Percentiles rank a stretch among this genome's conserved stretches.
Conservation (phyloP, 2,888 invertebrate species). For the Caenorhabditis uteleia region DNA sequence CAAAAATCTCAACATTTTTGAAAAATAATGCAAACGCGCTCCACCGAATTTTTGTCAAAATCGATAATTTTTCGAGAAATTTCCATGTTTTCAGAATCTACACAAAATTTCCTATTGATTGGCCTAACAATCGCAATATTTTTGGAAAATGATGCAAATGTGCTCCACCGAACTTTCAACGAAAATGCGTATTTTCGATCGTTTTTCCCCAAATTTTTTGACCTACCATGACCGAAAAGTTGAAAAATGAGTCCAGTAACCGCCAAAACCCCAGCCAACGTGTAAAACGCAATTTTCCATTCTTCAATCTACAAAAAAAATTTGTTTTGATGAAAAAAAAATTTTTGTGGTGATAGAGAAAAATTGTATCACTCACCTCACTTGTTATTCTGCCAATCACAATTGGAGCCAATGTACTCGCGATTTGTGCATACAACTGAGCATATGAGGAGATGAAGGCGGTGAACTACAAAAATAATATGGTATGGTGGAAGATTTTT, state of each 20-base stretch:
- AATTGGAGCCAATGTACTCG: conserved; percentile 56
- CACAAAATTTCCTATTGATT: no score
- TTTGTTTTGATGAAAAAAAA: conserved; percentile 2
- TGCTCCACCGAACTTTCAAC: no score
- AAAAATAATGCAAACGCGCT: background rate
- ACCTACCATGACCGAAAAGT: conserved; percentile 57
- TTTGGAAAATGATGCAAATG: no score
- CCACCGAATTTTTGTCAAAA: background rate
- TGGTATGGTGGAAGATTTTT: background rate
- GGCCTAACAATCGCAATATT: no score
- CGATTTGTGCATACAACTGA: conserved; percentile 59
- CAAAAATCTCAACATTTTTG: background rate
- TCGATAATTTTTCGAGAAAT: no score
- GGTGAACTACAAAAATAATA: conserved; percentile 52
- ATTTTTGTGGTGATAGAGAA: background rate
- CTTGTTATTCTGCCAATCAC: conserved; percentile 59
- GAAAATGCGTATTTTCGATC: background rate
- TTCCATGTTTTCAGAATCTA: no score
- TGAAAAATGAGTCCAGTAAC: conserved; percentile 59
- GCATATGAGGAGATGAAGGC: conserved; percentile 63
- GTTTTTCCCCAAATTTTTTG: background rate
- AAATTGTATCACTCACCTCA: conserved; percentile 35
- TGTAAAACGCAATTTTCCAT: conserved; percentile 59
- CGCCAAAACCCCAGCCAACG: conserved; percentile 54
- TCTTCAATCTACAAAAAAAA: conserved; percentile 26